A percentile compares a stretch with the other conserved stretches of the same genome.
phyloP scores from a whole-genome alignment of 64 coral and sea anemone genomes.

The Actinia equina region DNA sequence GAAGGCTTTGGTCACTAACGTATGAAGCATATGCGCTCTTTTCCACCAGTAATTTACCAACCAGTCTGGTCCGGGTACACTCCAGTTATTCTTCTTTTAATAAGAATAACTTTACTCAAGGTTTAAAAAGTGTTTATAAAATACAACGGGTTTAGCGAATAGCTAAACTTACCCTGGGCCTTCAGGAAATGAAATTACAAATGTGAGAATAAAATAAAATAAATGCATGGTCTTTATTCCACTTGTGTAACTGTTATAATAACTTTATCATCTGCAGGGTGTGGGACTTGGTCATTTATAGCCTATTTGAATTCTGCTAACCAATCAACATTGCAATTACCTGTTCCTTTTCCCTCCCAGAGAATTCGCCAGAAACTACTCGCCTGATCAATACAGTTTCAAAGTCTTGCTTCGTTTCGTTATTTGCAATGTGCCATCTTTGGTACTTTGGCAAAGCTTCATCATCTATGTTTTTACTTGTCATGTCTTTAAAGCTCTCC shows the following conservation, averaged over 20 bases:
- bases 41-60: conserved; percentile 27
- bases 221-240: background rate
- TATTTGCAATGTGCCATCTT: no score
- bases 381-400: conserved; percentile 21
- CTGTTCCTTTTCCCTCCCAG: background rate
- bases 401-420: background rate
- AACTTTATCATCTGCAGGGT: conserved; percentile 8
- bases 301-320: background rate
- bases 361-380: background rate
- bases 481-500: background rate
- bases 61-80: conserved; percentile 19
- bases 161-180: no score
- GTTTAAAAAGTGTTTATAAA: no score
- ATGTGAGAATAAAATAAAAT: no score
- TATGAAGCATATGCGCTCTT: background rate
- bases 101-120: no score
- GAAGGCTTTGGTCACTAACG: background rate
- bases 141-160: no score
- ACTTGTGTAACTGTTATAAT: background rate
- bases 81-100: conserved; percentile 43
- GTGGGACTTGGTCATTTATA: background rate
- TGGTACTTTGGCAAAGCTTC: background rate
- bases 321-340: background rate
- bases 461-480: background rate
- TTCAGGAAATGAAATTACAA: no score